phyloP scores from a whole-genome alignment of 2,888 invertebrate species.

The Teinopalpus imperialis region DNA sequence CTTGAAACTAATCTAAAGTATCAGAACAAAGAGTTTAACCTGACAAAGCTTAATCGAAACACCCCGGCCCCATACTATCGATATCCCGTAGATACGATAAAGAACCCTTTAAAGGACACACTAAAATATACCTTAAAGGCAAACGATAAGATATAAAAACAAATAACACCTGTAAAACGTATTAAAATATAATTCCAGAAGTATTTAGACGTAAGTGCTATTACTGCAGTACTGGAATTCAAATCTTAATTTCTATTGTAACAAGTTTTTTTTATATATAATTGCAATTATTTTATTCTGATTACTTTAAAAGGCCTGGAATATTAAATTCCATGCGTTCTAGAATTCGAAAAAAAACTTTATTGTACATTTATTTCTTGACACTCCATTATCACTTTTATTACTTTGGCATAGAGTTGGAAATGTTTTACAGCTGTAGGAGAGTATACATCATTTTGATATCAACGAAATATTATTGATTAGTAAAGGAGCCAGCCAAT shows the following conservation, averaged over 20 bases:
- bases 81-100: background rate
- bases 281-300: too few relatives aligned
- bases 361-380: too few relatives aligned
- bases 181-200: slow-evolving; percentile 3
- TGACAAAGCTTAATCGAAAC: slow-evolving; percentile 6
- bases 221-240: too few relatives aligned
- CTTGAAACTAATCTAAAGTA: slow-evolving; percentile 1
- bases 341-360: background rate
- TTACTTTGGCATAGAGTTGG: background rate
- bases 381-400: slow-evolving; percentile 8
- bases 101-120: background rate
- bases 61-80: background rate
- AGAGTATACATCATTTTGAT: slow-evolving; percentile 35
- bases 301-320: background rate
- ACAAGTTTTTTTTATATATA: too few relatives aligned
- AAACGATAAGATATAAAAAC: background rate
- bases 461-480: slow-evolving; percentile 57
- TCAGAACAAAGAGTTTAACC: slow-evolving; percentile 1
- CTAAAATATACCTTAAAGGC: background rate
- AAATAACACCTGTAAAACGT: background rate
- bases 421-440: slow-evolving; percentile 15
- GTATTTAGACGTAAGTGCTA: background rate
- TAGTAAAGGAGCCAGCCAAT: slow-evolving; percentile 65
- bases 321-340: background rate
- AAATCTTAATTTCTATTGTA: too few relatives aligned